Percentiles rank a stretch among this genome's conserved stretches.
Evolutionary conservation across 2,797 vertebrate genomes (phyloP).

Genomic region (Gambusia yucatana): DNA sequence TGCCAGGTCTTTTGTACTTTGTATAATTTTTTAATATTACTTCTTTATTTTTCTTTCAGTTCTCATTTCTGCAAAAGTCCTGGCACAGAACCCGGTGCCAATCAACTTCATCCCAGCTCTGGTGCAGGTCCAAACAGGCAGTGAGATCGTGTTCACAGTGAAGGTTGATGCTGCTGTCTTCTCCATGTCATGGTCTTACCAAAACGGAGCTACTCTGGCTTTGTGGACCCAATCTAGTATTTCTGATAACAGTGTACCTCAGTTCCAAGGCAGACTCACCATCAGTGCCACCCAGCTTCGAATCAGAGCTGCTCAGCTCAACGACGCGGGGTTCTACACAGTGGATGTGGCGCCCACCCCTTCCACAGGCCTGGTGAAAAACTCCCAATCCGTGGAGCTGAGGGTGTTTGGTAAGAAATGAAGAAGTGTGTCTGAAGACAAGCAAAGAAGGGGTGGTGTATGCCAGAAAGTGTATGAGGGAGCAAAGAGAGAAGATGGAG

Average conservation of each 20-base stretch:
- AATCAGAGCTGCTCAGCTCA: constrained; percentile 61
- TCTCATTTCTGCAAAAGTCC: constrained; percentile 41
- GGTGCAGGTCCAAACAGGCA: constrained; percentile 64
- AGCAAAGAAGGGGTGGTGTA: constrained; percentile 8
- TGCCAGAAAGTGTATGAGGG: constrained; percentile 47
- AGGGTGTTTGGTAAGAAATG: constrained; percentile 79
- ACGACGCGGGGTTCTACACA: constrained; percentile 75
- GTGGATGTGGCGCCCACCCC: constrained; percentile 66
- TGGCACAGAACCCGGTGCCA: constrained; percentile 67
- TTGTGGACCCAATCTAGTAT: constrained; percentile 33
- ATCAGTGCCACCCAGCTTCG: constrained; percentile 72
- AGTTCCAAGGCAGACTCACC: constrained; percentile 72
- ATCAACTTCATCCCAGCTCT: constrained; percentile 73
- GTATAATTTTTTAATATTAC: not conserved
- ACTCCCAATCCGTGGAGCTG: constrained; percentile 68
- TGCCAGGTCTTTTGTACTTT: not conserved
- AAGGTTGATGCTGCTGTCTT: constrained; percentile 55
- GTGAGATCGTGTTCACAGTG: constrained; percentile 65
- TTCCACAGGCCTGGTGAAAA: constrained; percentile 48
- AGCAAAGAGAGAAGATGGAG: constrained; percentile 41
- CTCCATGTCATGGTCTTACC: constrained; percentile 68
- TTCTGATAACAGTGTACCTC: constrained; percentile 24
- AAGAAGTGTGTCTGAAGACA: constrained; percentile 13
- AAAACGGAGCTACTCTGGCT: constrained; percentile 58
- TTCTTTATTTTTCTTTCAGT: constrained; percentile 35